Evolutionary conservation across 2,797 vertebrate genomes (phyloP).

Genomic region (Delichon dasypus): DNA sequence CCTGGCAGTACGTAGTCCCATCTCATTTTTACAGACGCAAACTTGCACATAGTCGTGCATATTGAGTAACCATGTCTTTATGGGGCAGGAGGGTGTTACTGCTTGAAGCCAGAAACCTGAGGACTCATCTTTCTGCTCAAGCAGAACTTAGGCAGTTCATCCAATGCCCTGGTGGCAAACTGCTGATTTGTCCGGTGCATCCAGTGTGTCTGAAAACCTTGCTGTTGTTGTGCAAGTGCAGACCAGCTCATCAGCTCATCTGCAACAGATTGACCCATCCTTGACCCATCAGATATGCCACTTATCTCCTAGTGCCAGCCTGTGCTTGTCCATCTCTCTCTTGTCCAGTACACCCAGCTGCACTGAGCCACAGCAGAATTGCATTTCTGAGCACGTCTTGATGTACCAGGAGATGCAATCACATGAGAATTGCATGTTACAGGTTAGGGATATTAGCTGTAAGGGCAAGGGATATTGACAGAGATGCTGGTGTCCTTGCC

Average conservation of each 20-base stretch:
- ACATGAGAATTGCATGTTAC: background rate
- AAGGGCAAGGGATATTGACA: background rate
- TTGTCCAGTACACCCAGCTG: background rate
- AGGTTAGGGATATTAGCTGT: background rate
- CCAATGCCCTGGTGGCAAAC: background rate
- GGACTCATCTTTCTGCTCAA: background rate
- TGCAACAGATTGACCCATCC: background rate
- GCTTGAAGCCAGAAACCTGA: background rate
- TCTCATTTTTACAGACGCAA: background rate
- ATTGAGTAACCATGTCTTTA: background rate
- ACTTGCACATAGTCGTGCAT: background rate
- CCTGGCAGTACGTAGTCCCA: fast-evolving
- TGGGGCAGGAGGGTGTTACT: background rate
- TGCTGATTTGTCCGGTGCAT: background rate
- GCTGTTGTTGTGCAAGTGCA: background rate
- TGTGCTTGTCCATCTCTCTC: background rate
- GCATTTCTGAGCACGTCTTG: background rate
- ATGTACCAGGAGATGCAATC: background rate
- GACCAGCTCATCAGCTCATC: background rate
- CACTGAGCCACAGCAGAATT: background rate
- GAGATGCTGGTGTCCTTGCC: background rate
- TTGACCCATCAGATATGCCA: background rate
- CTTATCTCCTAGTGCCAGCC: background rate
- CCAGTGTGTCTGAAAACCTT: background rate
- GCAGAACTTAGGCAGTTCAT: background rate